These are phyloP conservation scores for Nothura maculosa DNA, from an alignment of 2,797 vertebrate species.

Conservation along the genomic window DNA sequence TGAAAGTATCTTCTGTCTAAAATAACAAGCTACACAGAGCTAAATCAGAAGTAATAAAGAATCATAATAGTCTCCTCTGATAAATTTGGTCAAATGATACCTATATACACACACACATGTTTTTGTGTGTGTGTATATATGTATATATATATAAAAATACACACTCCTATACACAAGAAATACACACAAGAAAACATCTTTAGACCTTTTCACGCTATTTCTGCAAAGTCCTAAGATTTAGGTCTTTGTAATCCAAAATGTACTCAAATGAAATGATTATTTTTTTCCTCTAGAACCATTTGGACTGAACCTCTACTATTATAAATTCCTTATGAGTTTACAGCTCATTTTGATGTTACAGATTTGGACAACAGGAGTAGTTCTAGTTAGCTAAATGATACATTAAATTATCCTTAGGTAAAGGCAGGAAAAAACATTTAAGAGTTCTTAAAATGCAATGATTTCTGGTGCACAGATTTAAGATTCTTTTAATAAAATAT, in stretches of 20 bases:
- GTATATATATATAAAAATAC: neutral
- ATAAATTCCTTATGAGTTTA: neutral
- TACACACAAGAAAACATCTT: neutral
- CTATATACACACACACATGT: fast-evolving
- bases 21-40: neutral
- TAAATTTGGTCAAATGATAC: fast-evolving
- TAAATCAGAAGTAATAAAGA: neutral
- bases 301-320: neutral
- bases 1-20: neutral
- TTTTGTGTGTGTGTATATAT: fast-evolving
- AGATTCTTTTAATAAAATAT: neutral
- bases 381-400: neutral
- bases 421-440: neutral
- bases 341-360: neutral
- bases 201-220: neutral
- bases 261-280: neutral
- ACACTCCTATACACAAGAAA: neutral
- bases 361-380: neutral
- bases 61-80: neutral
- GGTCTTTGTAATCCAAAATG: neutral
- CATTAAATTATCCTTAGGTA: neutral
- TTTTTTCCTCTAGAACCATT: neutral
- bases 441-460: neutral
- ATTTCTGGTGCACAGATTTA: neutral
- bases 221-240: neutral